Percentiles rank a stretch among this genome's conserved stretches.
Conservation (phyloP, 2,113 vertebrate species). For the Girardinichthys multiradiatus region DNA sequence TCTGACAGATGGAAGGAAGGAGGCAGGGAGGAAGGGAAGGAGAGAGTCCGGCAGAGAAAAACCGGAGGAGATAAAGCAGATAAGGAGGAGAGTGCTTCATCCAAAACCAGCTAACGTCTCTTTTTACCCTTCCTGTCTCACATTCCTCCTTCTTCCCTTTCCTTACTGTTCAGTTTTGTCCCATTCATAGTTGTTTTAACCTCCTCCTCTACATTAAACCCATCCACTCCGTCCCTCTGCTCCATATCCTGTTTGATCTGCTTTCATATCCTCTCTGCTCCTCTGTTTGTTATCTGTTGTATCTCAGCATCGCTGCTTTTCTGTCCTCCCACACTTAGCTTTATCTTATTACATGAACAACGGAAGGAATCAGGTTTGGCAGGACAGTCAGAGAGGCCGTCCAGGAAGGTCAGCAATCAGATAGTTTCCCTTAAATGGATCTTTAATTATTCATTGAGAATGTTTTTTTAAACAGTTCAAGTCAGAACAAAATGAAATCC, state of each 20-base stretch:
- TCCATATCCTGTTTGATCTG: conserved; percentile 29
- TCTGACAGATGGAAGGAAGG: conserved; percentile 53
- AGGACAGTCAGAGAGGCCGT: conserved; percentile 17
- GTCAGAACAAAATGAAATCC: not conserved
- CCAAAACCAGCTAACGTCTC: conserved; percentile 40
- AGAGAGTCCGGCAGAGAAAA: conserved; percentile 39
- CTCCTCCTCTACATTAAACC: not conserved
- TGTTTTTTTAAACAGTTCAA: not conserved
- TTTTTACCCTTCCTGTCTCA: conserved; percentile 39
- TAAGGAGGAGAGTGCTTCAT: conserved; percentile 48
- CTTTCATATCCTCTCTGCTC: conserved; percentile 9
- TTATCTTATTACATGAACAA: conserved; percentile 24
- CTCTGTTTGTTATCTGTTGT: conserved; percentile 23
- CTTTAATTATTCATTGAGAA: not conserved
- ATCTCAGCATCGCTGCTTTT: conserved; percentile 25
- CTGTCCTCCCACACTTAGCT: conserved; percentile 23
- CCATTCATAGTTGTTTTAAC: conserved; percentile 5
- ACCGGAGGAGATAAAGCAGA: conserved; percentile 67
- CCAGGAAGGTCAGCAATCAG: conserved; percentile 17
- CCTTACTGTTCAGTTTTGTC: conserved; percentile 9
- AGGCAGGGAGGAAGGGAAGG: conserved; percentile 27
- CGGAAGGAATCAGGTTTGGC: conserved; percentile 23
- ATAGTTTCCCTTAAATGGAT: not conserved
- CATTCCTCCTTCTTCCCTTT: conserved; percentile 11
- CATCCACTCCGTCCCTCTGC: not conserved